Conservation (phyloP, 2,113 vertebrate species). For the Ifrita kowaldi region DNA sequence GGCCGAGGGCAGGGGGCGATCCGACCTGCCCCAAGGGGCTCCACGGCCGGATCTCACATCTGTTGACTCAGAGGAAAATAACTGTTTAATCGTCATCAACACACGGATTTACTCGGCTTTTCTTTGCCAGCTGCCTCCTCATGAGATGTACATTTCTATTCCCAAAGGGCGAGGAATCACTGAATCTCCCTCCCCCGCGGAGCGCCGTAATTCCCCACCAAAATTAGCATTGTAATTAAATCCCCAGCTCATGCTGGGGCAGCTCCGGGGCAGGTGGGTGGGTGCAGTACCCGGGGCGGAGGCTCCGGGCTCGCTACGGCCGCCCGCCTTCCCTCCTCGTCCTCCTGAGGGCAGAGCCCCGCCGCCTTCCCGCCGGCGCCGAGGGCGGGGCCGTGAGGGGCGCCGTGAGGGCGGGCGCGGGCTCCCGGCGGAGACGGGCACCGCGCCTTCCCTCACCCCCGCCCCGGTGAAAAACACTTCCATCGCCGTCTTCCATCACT, state of each 20-base stretch:
- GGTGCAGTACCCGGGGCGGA: rapidly evolving
- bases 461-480: rapidly evolving
- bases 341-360: not conserved
- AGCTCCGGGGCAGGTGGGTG: not conserved
- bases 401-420: rapidly evolving
- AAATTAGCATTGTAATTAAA: not conserved
- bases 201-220: not conserved
- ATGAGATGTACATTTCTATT: not conserved
- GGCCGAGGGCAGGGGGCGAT: rapidly evolving
- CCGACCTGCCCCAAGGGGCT: not conserved
- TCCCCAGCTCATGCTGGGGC: not conserved
- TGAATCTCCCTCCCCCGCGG: not conserved
- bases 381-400: not conserved
- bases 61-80: not conserved
- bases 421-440: rapidly evolving
- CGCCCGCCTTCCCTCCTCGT: not conserved
- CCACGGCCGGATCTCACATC: too few relatives aligned
- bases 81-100: not conserved
- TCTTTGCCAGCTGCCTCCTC: not conserved
- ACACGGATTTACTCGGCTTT: not conserved
- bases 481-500: rapidly evolving
- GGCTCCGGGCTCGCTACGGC: rapidly evolving
- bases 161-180: not conserved
- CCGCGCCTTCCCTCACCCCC: rapidly evolving
- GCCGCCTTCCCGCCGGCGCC: not conserved